Evolutionary conservation across 2,888 invertebrate genomes (phyloP).

Genomic region (Scaptomyza polygonia): DNA sequence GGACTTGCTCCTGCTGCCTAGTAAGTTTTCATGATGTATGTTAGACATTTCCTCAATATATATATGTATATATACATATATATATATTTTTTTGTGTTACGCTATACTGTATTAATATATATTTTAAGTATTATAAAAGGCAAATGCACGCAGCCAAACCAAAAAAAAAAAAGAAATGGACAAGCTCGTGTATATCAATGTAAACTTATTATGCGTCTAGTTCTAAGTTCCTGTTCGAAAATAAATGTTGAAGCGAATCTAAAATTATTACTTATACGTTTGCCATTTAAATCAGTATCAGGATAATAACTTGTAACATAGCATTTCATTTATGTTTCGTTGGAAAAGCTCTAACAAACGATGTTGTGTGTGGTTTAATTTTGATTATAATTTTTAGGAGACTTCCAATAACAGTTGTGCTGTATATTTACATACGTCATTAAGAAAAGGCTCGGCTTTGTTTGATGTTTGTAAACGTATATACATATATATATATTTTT

Average conservation of each 20-base stretch:
- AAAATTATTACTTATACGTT: neutral
- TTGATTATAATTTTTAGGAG: neutral
- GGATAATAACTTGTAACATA: no score
- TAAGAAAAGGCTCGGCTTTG: no score
- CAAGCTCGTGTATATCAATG: conserved; percentile 42
- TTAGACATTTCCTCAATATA: conserved; percentile 34
- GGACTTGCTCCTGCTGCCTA: conserved; percentile 5
- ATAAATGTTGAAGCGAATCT: conserved; percentile 69
- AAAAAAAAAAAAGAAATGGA: conserved; percentile 18
- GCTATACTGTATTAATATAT: conserved; percentile 14
- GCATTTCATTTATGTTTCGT: no score
- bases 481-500: neutral
- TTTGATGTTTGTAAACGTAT: no score
- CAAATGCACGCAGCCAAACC: conserved; percentile 31
- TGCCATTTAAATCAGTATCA: no score
- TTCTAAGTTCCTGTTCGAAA: conserved; percentile 73
- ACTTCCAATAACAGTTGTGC: neutral
- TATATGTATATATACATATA: neutral
- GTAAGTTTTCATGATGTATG: conserved; percentile 33
- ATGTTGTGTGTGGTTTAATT: no score
- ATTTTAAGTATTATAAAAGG: conserved; percentile 48
- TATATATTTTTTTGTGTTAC: conserved; percentile 25
- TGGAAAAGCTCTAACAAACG: no score
- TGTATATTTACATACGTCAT: no score
- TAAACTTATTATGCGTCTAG: conserved; percentile 59